Evolutionary conservation across 2,888 invertebrate genomes (phyloP), one percentile per base, ranked within the genome.

Genomic region (Ophion slaviceki): DNA sequence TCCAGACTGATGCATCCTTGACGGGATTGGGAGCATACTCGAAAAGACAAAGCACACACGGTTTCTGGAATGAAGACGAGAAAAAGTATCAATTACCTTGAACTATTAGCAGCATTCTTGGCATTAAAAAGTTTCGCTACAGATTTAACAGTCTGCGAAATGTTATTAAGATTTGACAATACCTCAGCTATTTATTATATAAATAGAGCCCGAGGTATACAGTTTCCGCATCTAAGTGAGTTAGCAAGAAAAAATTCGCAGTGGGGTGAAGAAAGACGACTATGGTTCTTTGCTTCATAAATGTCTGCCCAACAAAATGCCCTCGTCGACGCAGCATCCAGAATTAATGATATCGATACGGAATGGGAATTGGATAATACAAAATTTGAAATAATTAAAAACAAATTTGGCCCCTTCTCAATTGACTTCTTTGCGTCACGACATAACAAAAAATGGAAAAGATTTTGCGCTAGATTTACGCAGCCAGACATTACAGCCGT

Each of bases 371-470:
- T 89, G 2, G 78, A 82, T 0, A 20, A 82, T 62, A 10, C 14
- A 20, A 66, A 20, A 17, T 89, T 87, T 74, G n/a, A 76, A 17
- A 14, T 77, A 62, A 84, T 89, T 45, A 36, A 80, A 62, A 28
- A 68, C 0, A 10, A 32, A 10, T 87, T 88, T 59, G 89, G 87
- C 4, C 45, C 61, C 0, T 82, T 82, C 8, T 20, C 79, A 3
- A 76, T 90, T 7, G 88, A 89, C 32, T 68, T 90, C 8, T 89
- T 89, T 70, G 89, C 88, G 2, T 83, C 88, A 0, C 81, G 85
- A 53, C 10, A 78, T 14, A 90, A 90, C 68, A 89, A 66, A 62
- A 89, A 90, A 82, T 87, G 84, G 57, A 20, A 83, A 64, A 86
- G 57, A 2, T 89, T 89, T 59, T 68, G 77, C 8, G 88, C 88